A percentile compares a stretch with the other conserved stretches of the same genome.
These are phyloP conservation scores for Propithecus coquereli DNA, from an alignment of 2,113 vertebrate genomes.

Conservation along the genomic window DNA sequence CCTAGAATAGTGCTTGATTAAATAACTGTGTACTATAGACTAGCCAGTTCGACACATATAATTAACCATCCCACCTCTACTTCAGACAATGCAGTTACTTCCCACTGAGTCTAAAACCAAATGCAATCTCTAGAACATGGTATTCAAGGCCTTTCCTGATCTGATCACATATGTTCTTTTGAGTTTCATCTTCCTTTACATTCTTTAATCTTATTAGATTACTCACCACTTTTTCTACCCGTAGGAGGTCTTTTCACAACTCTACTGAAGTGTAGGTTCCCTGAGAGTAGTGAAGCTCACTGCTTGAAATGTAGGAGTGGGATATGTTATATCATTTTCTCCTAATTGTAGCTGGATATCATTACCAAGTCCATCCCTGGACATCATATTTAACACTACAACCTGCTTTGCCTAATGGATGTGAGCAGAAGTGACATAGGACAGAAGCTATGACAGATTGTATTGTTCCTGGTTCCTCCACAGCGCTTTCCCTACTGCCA, in stretches of 20 bases:
- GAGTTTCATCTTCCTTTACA: background rate
- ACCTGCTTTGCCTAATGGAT: background rate
- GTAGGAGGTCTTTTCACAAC: background rate
- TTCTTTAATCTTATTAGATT: background rate
- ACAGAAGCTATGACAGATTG: background rate
- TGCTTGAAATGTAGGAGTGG: background rate
- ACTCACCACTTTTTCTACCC: background rate
- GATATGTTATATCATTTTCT: background rate
- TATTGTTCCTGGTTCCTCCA: background rate
- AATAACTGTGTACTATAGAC: background rate
- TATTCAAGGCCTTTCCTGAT: background rate
- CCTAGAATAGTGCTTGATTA: background rate
- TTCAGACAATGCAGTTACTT: background rate
- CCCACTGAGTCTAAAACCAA: background rate
- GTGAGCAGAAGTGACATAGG: background rate
- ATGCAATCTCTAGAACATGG: background rate
- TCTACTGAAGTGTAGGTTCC: background rate
- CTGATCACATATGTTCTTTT: background rate
- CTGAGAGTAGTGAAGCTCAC: background rate
- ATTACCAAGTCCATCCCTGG: background rate
- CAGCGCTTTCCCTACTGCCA: background rate
- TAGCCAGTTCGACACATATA: background rate
- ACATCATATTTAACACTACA: background rate
- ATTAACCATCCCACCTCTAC: background rate
- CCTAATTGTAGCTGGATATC: background rate